Evolutionary conservation across 2,113 vertebrate species (phyloP).

Genomic region (Sula dactylatra): DNA sequence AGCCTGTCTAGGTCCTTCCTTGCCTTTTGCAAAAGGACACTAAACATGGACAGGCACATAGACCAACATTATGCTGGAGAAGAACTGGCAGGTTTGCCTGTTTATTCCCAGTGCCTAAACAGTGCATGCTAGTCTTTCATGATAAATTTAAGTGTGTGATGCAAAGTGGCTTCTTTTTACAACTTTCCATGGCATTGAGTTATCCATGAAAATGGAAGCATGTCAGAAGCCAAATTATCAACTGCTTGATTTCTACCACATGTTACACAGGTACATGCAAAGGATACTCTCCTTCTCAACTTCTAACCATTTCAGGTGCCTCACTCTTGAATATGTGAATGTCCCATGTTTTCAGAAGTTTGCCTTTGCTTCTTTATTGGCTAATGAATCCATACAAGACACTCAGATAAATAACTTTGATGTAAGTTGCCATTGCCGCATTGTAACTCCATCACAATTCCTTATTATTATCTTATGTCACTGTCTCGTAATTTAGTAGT

Average conservation of each 20-base stretch:
- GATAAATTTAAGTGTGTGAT: slow-evolving; percentile 22
- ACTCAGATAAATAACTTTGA: neutral
- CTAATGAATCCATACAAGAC: neutral
- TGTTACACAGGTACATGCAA: neutral
- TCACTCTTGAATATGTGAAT: neutral
- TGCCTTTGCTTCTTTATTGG: neutral
- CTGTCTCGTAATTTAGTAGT: neutral
- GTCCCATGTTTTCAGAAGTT: neutral
- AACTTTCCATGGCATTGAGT: neutral
- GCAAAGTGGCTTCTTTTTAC: neutral
- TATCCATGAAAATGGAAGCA: slow-evolving; percentile 28
- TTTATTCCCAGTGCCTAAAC: neutral
- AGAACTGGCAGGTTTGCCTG: neutral
- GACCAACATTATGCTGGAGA: neutral
- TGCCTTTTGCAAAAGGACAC: neutral
- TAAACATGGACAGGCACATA: neutral
- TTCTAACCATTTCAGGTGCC: neutral
- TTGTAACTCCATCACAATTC: neutral
- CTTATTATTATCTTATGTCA: neutral
- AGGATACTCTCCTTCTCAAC: neutral
- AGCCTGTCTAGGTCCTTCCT: neutral
- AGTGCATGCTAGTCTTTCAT: neutral
- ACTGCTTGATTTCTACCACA: neutral
- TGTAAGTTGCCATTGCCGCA: neutral
- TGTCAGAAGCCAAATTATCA: slow-evolving; percentile 35